Evolutionary conservation across 2,113 vertebrate genomes (phyloP), one percentile per base, ranked within the genome.

Genomic region (Callaeas wilsoni): DNA sequence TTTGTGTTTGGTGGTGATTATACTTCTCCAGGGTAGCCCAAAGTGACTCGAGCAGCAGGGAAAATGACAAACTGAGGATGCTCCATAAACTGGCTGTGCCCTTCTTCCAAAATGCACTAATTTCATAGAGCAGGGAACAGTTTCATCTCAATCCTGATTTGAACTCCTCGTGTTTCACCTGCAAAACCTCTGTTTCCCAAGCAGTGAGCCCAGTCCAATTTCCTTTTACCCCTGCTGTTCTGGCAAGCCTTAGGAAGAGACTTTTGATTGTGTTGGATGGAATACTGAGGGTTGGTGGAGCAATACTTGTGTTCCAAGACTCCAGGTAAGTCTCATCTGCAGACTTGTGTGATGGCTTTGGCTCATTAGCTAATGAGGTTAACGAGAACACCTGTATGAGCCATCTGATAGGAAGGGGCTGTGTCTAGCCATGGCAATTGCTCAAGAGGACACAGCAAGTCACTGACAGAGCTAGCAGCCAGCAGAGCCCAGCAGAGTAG

Each of bases 281-380:
- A 56, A 30, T 4, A 5, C 13, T 21, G 52, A 13, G 56, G 56
- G 79, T 78, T 91, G 79, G 33, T 39, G 75, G 50, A 90, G 68
- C 60, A 80, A 75, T 1, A 13, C 55, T 17, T 10, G 27, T 22
- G 17, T 68, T 84, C 79, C 77, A 33, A 52, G 75, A 6, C 49
- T 77, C 79, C 62, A 27, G 22, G 69, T 0, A 12, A 76, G 53
- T 13, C 82, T 91, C 90, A 74, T 47, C 75, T 80, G 76, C 76
- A 70, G 92, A 81, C 17, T 0, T 2, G 21, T 47, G 78, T 44
- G 87, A 53, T 71, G 42, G 41, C 74, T 68, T 76, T 79, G 89
- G 84, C 73, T 96, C 95, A 82, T 91, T 95, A 90, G 88, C 55
- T 94, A 96, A 93, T 42, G 84, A 94, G 93, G 93, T 59, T 96